Percentiles rank a stretch among this genome's conserved stretches.
Evolutionary conservation across 2,888 invertebrate species (phyloP).

Genomic region (Mallateleia sp.): DNA sequence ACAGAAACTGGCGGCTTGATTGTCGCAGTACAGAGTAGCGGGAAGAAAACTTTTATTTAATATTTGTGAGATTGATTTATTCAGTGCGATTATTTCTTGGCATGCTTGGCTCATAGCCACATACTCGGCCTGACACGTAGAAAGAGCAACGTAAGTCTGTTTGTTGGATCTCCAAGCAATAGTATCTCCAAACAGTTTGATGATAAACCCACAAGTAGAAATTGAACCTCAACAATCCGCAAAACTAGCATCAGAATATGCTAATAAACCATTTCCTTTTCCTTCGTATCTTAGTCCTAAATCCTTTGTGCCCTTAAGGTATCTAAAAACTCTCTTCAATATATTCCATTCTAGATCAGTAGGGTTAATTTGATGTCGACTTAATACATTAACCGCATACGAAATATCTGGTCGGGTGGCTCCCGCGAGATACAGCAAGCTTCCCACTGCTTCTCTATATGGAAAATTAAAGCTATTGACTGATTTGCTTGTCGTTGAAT

Average conservation of each 20-base stretch:
- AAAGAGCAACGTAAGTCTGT: not conserved
- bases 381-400: not conserved
- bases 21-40: constrained; percentile 65
- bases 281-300: not conserved
- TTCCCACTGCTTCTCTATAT: not conserved
- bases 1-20: constrained; percentile 2
- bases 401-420: not conserved
- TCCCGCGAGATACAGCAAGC: not conserved
- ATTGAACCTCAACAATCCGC: not conserved
- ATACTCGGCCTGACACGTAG: not conserved
- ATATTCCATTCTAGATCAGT: not conserved
- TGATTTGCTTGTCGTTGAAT: too few relatives aligned
- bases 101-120: not conserved
- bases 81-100: constrained; percentile 33
- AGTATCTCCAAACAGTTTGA: not conserved
- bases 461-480: too few relatives aligned
- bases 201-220: not conserved
- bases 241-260: not conserved
- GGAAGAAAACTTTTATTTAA: constrained; percentile 36
- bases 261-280: not conserved
- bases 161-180: not conserved
- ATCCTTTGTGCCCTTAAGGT: not conserved
- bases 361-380: not conserved
- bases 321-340: not conserved
- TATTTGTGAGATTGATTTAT: constrained; percentile 39